A percentile compares a stretch with the other conserved stretches of the same genome.
These are phyloP conservation scores for Psephotus haematonotus DNA, from an alignment of 2,113 vertebrate genomes.

Conservation along the genomic window DNA sequence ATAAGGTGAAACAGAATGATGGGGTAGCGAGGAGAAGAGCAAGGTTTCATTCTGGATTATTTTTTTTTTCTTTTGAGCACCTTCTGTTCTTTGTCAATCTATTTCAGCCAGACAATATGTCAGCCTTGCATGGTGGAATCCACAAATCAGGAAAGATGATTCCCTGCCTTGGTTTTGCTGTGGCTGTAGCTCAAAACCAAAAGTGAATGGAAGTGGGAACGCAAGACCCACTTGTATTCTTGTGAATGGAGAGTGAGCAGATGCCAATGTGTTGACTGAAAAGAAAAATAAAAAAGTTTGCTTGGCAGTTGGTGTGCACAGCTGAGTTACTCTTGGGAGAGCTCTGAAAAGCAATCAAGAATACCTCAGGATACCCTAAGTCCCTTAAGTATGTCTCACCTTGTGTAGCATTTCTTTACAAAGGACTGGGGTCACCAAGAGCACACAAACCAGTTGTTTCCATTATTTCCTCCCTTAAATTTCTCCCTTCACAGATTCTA, in stretches of 20 bases:
- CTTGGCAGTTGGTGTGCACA: not conserved
- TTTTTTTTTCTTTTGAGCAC: not conserved
- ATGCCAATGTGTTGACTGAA: not conserved
- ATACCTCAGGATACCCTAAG: not conserved
- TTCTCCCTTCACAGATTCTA: not conserved
- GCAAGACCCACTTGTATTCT: too few species aligned
- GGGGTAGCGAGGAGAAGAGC: not conserved
- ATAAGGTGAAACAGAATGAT: not conserved
- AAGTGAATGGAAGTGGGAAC: not conserved
- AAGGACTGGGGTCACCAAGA: not conserved
- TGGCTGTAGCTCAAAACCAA: not conserved
- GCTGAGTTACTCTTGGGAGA: not conserved
- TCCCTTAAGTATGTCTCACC: not conserved
- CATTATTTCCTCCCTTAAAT: not conserved
- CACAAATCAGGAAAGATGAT: not conserved
- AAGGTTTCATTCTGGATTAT: accelerated
- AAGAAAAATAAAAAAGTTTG: not conserved
- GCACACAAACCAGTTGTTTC: not conserved
- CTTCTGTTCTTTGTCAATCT: not conserved
- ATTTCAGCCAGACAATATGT: accelerated
- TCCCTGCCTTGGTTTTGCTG: not conserved
- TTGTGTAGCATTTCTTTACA: not conserved
- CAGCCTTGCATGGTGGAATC: not conserved
- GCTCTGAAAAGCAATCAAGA: not conserved
- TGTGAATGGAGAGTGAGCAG: not conserved